These are phyloP conservation scores for Melitaea cinxia DNA, from an alignment of 1,140 invertebrate genomes.

Conservation along the genomic window DNA sequence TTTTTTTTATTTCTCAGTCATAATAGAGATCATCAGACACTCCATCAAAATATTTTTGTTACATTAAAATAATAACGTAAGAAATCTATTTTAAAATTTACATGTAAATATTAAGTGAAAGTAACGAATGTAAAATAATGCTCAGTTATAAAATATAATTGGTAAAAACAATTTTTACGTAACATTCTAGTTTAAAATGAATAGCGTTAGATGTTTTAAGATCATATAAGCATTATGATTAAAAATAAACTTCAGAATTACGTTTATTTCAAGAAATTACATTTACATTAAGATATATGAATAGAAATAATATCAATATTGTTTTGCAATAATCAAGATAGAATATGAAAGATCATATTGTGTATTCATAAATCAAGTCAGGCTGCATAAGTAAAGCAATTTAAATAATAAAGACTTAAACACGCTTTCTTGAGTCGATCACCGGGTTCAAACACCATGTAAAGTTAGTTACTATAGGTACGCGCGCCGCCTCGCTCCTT, in stretches of 20 bases:
- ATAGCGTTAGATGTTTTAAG: not conserved
- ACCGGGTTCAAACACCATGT: conserved; percentile 34
- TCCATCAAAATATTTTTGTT: not conserved
- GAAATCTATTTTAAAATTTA: not conserved
- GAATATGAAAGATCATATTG: too few species aligned
- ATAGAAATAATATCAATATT: too few species aligned
- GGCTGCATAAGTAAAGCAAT: not conserved
- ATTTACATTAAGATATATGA: too few species aligned
- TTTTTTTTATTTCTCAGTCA: too few species aligned
- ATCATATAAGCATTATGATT: too few species aligned
- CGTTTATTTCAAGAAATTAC: too few species aligned
- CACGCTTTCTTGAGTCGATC: conserved; percentile 36
- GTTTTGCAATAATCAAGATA: too few species aligned
- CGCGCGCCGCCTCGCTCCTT: not conserved
- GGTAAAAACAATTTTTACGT: not conserved
- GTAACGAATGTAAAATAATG: not conserved
- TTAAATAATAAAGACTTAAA: not conserved
- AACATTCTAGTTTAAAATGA: not conserved
- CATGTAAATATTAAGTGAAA: conserved; percentile 2
- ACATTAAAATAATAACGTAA: not conserved
- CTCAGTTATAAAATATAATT: too few species aligned
- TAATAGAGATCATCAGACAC: too few species aligned
- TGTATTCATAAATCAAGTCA: not conserved
- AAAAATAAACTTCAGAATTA: too few species aligned
- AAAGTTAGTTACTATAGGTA: conserved; percentile 29